These are phyloP conservation scores for Brachyrhaphis roseni DNA, from an alignment of 2,797 vertebrate species.

Conservation along the genomic window DNA sequence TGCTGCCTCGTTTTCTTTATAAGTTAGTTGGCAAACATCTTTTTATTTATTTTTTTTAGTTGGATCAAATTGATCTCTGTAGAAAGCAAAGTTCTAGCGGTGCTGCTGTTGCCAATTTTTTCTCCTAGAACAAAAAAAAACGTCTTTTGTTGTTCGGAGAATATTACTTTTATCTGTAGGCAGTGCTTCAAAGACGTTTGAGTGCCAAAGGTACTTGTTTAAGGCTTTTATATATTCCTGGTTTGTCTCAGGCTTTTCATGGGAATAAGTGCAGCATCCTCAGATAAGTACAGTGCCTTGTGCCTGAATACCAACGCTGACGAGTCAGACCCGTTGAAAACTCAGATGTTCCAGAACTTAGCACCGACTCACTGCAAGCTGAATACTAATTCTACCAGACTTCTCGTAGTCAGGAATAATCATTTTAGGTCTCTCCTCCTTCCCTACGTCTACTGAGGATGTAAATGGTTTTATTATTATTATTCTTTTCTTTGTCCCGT, in stretches of 20 bases:
- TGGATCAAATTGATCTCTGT: neutral
- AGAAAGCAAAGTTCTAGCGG: neutral
- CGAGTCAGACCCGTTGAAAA: neutral
- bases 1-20: neutral
- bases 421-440: conserved; percentile 20
- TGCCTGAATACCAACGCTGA: neutral
- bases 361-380: neutral
- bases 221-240: conserved; percentile 1
- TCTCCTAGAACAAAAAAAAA: neutral
- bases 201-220: conserved; percentile 1
- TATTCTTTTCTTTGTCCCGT: conserved; percentile 19
- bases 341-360: neutral
- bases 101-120: neutral
- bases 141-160: neutral
- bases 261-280: neutral
- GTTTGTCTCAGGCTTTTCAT: conserved; percentile 1
- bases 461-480: conserved; percentile 17
- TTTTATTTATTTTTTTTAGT: neutral
- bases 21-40: neutral
- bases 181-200: neutral
- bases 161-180: conserved; percentile 1
- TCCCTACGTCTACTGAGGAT: conserved; percentile 37
- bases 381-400: neutral
- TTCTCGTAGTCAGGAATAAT: conserved; percentile 10
- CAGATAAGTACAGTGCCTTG: neutral